Evolutionary conservation across 2,797 vertebrate genomes (phyloP).

Genomic region (Distichodus sexfasciatus): DNA sequence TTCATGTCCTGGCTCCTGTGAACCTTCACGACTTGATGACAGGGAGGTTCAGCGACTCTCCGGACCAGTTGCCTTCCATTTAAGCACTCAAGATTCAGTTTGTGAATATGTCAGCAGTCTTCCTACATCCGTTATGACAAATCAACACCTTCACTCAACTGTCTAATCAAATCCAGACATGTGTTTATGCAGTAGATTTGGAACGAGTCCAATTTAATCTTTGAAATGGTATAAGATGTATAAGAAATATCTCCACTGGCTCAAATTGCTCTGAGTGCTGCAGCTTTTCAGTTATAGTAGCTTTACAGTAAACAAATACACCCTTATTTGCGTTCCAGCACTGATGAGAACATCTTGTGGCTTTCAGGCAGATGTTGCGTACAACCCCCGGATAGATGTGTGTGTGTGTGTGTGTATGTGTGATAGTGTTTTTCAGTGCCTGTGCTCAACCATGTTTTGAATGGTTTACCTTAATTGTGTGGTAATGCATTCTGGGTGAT

Average conservation of each 20-base stretch:
- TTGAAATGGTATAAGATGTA: too few species aligned
- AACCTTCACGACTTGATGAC: too few species aligned
- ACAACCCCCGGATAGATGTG: constrained; percentile 29
- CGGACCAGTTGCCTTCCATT: background rate
- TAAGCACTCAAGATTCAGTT: background rate
- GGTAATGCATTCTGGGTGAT: constrained; percentile 21
- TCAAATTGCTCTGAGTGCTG: background rate
- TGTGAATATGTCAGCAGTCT: background rate
- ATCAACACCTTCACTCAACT: too few species aligned
- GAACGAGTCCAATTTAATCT: too few species aligned
- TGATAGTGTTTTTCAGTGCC: background rate
- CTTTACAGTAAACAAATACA: constrained; percentile 27
- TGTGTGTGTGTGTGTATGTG: constrained; percentile 10
- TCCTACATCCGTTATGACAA: too few species aligned
- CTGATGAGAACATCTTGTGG: constrained; percentile 49
- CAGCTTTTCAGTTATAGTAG: background rate
- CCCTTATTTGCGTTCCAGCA: constrained; percentile 69
- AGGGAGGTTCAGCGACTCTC: too few species aligned
- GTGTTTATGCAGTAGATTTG: too few species aligned
- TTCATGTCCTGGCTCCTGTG: too few species aligned
- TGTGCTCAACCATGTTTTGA: constrained; percentile 1
- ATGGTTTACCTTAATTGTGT: constrained; percentile 14
- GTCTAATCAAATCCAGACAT: constrained; percentile 20
- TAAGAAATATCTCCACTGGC: too few species aligned
- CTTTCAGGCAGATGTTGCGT: constrained; percentile 40